Base-by-base conservation (phyloP, 2,888 invertebrate species). In the Stenurella melanura region DNA sequence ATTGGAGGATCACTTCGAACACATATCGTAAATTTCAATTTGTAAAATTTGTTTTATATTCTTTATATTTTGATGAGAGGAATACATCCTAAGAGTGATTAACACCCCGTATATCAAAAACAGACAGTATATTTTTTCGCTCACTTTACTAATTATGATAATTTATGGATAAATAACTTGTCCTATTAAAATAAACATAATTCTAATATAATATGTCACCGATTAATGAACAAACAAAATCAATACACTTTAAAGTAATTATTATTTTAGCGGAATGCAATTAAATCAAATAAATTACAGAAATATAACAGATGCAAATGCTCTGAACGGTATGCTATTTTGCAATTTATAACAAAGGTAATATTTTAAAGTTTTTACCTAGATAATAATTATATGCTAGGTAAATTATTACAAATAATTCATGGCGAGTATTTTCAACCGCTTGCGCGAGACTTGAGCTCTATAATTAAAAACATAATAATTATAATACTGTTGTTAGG, bases 391-490 rank as follows among this genome's bases (percentile, higher is more conserved):
- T 76, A 73, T 58, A 56, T 17, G 34, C 19, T 18, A 34, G 57
- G 76, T 76, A 73, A 76, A 73, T 76, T 76, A 73, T 73, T 73
- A 76, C 73, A 76, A 76, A 76, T 76, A 76, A 12, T 73, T 76
- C 61, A 67, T 60, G 17, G 66, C 73, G 30, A 34, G 69, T 73
- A 73, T 50, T 67, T 76, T 74, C 68, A 73, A 69, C 68, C 30
- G 38, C 42, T 38, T 61, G 73, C 38, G 67, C 42, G 42, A 64
- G 30, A 42, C 12, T 42, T 68, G 18, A 15, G n/a, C 30, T 68
- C 64, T 77, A 74, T 77, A 77, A 77, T 77, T 74, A 77, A 77
- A 69, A 60, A 67, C 42, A 54, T 54, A 73, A 71, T 70, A 66
- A 71, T 77, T 69, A 74, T 61, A 58, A 60, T 73, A 38, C 66